phyloP scores from a whole-genome alignment of 2,797 vertebrate species.

The Sebastes cheni region DNA sequence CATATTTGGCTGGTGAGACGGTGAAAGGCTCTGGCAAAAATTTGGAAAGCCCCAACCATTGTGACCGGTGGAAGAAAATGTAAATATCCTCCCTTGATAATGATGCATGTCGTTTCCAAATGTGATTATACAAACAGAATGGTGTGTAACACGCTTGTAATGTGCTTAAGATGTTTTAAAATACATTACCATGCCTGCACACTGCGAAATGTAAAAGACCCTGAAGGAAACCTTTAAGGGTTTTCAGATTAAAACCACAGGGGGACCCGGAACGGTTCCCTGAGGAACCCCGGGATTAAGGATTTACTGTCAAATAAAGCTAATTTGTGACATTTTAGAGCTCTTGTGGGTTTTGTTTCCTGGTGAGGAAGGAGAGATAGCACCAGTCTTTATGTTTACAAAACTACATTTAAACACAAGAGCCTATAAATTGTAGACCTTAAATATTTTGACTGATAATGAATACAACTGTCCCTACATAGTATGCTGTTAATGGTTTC shows the following conservation, averaged over 20 bases:
- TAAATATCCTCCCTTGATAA: slow-evolving; percentile 64
- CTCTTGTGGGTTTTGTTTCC: neutral
- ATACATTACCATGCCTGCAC: slow-evolving; percentile 38
- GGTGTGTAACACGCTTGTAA: slow-evolving; percentile 55
- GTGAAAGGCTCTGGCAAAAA: slow-evolving; percentile 28
- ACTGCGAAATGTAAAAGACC: slow-evolving; percentile 35
- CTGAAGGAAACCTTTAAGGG: slow-evolving; percentile 22
- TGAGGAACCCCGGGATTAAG: slow-evolving; percentile 52
- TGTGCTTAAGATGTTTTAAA: slow-evolving; percentile 68
- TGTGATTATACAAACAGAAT: slow-evolving; percentile 72
- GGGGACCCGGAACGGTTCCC: slow-evolving; percentile 30
- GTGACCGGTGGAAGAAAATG: slow-evolving; percentile 66
- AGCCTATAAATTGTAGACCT: neutral
- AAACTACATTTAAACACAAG: neutral
- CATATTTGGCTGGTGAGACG: slow-evolving; percentile 34
- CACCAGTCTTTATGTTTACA: neutral
- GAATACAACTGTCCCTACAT: no score
- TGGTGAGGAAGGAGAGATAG: neutral
- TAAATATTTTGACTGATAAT: no score
- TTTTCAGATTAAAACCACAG: slow-evolving; percentile 27
- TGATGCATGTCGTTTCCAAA: slow-evolving; percentile 65
- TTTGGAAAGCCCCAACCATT: slow-evolving; percentile 47
- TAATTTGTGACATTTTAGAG: neutral
- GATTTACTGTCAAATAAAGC: slow-evolving; percentile 7
- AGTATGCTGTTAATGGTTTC: no score